Evolutionary conservation across 1,140 invertebrate species (phyloP), one percentile per base, ranked within the genome.

Genomic region (Caerostris darwini): DNA sequence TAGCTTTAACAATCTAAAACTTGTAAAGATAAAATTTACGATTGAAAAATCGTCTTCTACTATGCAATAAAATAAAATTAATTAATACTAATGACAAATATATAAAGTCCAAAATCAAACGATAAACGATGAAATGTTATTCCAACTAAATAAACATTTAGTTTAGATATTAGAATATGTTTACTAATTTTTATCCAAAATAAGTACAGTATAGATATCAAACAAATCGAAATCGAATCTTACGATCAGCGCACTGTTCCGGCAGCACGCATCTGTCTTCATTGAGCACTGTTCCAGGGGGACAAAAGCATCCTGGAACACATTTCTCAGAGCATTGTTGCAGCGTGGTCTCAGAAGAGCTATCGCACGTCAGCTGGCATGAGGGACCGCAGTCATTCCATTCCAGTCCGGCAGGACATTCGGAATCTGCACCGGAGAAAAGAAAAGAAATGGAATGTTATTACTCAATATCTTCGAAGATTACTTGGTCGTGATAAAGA

Each of bases 301-400:
- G 98, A 95, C 98, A 98, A 96, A 98, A 98, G 96, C 98, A 98
- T 61, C 98, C 98, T 2, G 97, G 97, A 95, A 98, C 98, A 95
- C 98, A 98, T 14, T 97, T 82, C 53, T 96, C 94, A 0, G 97
- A 97, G 95, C 98, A 98, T 8, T 94, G 53, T 10, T 88, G 57
- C 19, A 94, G 17, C 0, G 97, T 95, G 88, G 97, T 96, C 17
- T 90, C 58, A 0, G 87, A 90, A 54, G n/a, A n/a, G 91, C 97
- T 97, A 83, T 97, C 96, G 95, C 98, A 98, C 0, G 97, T 97
- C 3, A 97, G 97, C 95, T 98, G 98, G 96, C 98, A 98, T 19
- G 96, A 96, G 94, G 97, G 97, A 95, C 97, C 98, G 95, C 98
- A 98, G 95, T 98, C 98, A 83, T 97, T 97, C 95, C 98, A 98